Evolutionary conservation across 2,113 vertebrate species (phyloP).

Genomic region (Lichenostomus cassidix): DNA sequence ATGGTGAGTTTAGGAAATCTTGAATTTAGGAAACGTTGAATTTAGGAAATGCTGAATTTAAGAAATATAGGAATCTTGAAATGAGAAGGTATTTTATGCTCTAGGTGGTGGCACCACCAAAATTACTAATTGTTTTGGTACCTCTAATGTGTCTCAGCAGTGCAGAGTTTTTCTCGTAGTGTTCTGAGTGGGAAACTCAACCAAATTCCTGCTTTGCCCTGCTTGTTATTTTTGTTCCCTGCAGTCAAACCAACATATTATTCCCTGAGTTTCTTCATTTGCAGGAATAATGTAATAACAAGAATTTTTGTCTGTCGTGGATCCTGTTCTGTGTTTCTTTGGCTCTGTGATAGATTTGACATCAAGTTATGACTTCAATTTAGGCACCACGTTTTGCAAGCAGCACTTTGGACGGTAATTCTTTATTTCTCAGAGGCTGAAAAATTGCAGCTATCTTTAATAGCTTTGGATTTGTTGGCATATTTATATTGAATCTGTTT

Average conservation of each 20-base stretch:
- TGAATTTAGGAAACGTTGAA: neutral
- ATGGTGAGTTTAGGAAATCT: too few relatives aligned
- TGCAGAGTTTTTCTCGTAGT: accelerated
- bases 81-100: neutral
- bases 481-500: neutral
- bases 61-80: neutral
- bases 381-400: neutral
- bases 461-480: neutral
- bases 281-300: neutral
- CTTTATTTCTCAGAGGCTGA: neutral
- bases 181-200: neutral
- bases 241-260: neutral
- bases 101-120: neutral
- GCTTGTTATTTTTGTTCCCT: neutral
- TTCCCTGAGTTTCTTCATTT: neutral
- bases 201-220: neutral
- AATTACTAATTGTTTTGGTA: neutral
- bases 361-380: neutral
- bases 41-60: neutral
- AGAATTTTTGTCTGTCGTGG: neutral
- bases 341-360: neutral
- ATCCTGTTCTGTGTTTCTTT: neutral
- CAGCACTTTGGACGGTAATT: neutral
- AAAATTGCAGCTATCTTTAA: neutral
- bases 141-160: neutral